These are phyloP conservation scores for Meteorus sp. DNA, from an alignment of 1,140 invertebrate genomes.

Conservation along the genomic window DNA sequence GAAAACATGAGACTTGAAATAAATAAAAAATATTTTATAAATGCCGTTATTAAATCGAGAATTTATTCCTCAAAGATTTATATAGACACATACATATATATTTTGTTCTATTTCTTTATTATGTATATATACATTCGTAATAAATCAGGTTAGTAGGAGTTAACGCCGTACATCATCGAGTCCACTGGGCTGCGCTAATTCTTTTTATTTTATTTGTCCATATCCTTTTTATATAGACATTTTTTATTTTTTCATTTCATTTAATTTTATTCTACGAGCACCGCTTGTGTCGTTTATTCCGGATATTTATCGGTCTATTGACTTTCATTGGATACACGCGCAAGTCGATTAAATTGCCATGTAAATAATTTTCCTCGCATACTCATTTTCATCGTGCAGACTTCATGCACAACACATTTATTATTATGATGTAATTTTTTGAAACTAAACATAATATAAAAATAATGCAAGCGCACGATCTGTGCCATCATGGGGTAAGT, in stretches of 20 bases:
- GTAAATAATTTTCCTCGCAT: conserved; percentile 25
- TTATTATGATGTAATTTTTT: too few species aligned
- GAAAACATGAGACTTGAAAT: not conserved
- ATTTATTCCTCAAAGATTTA: too few species aligned
- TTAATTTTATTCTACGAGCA: too few species aligned
- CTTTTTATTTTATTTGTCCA: conserved; percentile 1
- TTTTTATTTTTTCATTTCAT: too few species aligned
- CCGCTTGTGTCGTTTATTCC: too few species aligned
- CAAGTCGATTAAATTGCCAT: conserved; percentile 22
- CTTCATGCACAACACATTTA: conserved; percentile 12
- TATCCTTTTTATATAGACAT: not conserved
- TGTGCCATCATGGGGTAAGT: too few species aligned
- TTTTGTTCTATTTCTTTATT: not conserved
- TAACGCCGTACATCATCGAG: conserved; percentile 10
- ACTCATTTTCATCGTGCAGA: conserved; percentile 4
- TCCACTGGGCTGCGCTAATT: not conserved
- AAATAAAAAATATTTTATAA: too few species aligned
- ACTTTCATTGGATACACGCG: conserved; percentile 20
- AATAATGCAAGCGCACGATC: too few species aligned
- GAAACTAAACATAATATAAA: too few species aligned
- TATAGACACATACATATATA: too few species aligned
- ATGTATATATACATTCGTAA: not conserved
- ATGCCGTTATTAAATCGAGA: too few species aligned
- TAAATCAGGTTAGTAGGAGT: not conserved
- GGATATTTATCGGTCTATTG: conserved; percentile 25